Base-by-base conservation (phyloP, 1,140 invertebrate genomes). In the Zaprionus inermis region DNA sequence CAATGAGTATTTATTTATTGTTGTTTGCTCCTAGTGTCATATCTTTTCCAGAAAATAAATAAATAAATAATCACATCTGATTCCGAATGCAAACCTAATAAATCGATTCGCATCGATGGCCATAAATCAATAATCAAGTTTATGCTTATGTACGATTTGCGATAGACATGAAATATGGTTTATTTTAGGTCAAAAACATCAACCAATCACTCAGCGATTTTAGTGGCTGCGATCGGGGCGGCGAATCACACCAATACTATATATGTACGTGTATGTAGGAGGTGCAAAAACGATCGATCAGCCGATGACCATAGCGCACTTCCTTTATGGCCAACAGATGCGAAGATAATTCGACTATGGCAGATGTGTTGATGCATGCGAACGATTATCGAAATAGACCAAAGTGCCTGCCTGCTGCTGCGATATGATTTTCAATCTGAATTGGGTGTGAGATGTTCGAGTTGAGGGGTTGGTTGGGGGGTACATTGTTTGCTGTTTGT, bases 291-390 rank as follows among this genome's bases (percentile, higher is more conserved):
- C 70, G 65, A 79, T 83, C 60, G 68, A 77, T 73, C 68, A 36
- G 71, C 77, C 58, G 24, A 28, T 71, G 67, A 61, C 69, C 65
- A 83, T 77, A 72, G 73, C 64, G 71, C 85, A 89, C 84, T 89
- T 89, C 84, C 84, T 79, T 81, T 73, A 89, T 90, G 80, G 71
- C 72, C 38, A 77, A 89, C 83, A 88, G 79, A 77, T 89, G 84
- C 34, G 71, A 84, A 61, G 28, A 76, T 49, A 78, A 68, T 56
- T 57, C 46, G 66, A 24, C 44, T 70, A 63, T 75, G 55, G 63
- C 63, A 18, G 57, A 77, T 67, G 80, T 84, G 84, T 81, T 89
- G 80, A 88, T 80, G 73, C 70, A 89, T 82, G 64, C 44, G 71
- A 79, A 63, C 74, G 51, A 75, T 75, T 68, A 78, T 78, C 55